Base-by-base conservation (phyloP, 2,888 invertebrate species). In the Pemphredon lugubris region DNA sequence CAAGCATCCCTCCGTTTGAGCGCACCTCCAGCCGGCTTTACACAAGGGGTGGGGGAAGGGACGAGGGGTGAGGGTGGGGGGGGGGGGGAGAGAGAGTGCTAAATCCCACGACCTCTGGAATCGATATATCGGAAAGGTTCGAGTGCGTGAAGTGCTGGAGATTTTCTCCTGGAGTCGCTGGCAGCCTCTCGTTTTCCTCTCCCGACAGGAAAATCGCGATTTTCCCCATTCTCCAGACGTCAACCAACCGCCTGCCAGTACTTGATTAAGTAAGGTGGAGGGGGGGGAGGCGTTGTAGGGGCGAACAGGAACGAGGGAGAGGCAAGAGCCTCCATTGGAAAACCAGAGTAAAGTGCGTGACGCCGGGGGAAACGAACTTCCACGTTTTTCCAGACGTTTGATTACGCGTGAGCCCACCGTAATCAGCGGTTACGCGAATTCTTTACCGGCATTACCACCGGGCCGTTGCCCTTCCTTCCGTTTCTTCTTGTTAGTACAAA, bases 81-180 rank as follows among this genome's bases (percentile, higher is more conserved):
- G n/a, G n/a, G n/a, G n/a, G n/a, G n/a, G n/a, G n/a, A n/a, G n/a
- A n/a, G n/a, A n/a, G n/a, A n/a, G n/a, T n/a, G 21, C 57, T 77
- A 74, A 79, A 79, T 74, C 72, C 69, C 68, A 74, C 68, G 73
- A 76, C 54, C 47, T 34, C 32, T 42, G 45, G 59, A 55, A 76
- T 76, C 79, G 79, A 82, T 82, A 70, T 68, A 67, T 65, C 26
- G 66, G 60, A 23, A 30, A 53, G 73, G 67, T 39, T 71, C 47
- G 74, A 69, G 59, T 72, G 60, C 53, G 61, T 63, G 70, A 75
- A 59, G 34, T 58, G 61, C 26, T 54, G 55, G 32, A 65, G 70
- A 73, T 55, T 72, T 64, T 51, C 68, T 63, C 64, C 40, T 64
- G 60, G 64, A 51, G 59, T 37, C 66, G 45, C 63, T 50, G 61